A percentile compares a stretch with the other conserved stretches of the same genome.
Evolutionary conservation across 1,140 invertebrate species (phyloP).

Genomic region (Lepidurus apus): DNA sequence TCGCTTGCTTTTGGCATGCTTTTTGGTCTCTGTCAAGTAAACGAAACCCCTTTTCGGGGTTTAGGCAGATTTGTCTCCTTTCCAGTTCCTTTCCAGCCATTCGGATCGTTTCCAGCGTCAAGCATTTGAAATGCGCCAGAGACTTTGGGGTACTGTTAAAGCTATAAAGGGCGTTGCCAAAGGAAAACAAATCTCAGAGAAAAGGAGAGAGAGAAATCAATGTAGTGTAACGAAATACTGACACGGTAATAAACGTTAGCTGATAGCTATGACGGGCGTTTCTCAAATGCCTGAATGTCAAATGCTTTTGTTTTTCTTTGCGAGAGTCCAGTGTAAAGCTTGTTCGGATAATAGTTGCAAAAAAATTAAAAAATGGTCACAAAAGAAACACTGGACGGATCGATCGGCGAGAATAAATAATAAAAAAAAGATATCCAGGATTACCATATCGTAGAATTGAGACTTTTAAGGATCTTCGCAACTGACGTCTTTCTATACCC

Average conservation of each 20-base stretch:
- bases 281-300: too few relatives aligned
- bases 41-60: too few relatives aligned
- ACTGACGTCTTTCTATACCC: too few relatives aligned
- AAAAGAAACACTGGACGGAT: not conserved
- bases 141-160: too few relatives aligned
- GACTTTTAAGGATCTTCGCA: not conserved
- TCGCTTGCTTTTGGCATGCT: too few relatives aligned
- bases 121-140: too few relatives aligned
- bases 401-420: not conserved
- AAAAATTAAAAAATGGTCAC: not conserved
- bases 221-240: not conserved
- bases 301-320: not conserved
- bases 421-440: slow-evolving; percentile 7
- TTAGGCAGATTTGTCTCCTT: too few relatives aligned
- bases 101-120: too few relatives aligned
- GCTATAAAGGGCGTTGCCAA: too few relatives aligned
- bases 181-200: not conserved
- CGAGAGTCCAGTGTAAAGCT: not conserved
- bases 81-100: too few relatives aligned
- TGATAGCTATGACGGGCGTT: not conserved
- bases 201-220: not conserved
- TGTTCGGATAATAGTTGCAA: not conserved
- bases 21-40: too few relatives aligned
- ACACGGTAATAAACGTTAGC: slow-evolving; percentile 10
- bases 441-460: not conserved